Conservation (phyloP, 2,113 vertebrate genomes). For the Pedionomus torquatus region DNA sequence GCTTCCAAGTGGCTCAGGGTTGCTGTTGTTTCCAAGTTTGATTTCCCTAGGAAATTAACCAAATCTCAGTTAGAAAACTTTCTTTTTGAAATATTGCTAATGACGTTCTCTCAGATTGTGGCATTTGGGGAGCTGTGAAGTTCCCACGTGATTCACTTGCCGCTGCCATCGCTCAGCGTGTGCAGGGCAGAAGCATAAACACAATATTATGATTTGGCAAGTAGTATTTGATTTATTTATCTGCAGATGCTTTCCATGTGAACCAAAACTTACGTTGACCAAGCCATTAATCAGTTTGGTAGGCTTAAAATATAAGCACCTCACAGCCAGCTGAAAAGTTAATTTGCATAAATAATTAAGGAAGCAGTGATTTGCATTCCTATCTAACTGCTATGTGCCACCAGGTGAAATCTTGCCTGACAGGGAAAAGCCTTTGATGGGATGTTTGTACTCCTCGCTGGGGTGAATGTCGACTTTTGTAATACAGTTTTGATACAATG, state of each 20-base stretch:
- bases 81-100: conserved; percentile 2
- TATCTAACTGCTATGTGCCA: background rate
- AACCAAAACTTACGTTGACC: background rate
- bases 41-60: conserved; percentile 28
- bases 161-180: background rate
- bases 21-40: conserved; percentile 51
- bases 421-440: background rate
- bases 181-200: background rate
- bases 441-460: background rate
- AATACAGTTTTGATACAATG: background rate
- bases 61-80: conserved; percentile 26
- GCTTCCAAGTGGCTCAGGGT: background rate
- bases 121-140: background rate
- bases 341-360: background rate
- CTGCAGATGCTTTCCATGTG: background rate
- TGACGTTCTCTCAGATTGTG: conserved; percentile 40
- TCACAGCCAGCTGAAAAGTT: background rate
- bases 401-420: background rate
- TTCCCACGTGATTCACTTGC: background rate
- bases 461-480: background rate
- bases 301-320: background rate
- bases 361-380: background rate
- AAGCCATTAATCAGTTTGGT: background rate
- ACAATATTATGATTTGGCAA: background rate
- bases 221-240: background rate